phyloP scores from a whole-genome alignment of 2,888 invertebrate species.

The Mantis religiosa region DNA sequence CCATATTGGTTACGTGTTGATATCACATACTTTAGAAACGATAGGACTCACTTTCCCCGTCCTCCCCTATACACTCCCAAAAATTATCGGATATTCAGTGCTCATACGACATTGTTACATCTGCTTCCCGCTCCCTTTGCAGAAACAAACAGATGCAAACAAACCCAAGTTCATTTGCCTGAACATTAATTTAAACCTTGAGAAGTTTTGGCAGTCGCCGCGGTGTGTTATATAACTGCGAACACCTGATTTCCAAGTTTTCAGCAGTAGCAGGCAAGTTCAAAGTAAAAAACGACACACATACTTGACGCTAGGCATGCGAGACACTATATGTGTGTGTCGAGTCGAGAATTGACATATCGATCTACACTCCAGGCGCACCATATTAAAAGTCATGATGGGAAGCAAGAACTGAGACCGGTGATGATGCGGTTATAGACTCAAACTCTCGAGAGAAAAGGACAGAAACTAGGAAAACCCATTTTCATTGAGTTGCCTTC shows the following conservation, averaged over 20 bases:
- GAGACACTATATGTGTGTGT: not conserved
- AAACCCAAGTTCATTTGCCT: too few relatives aligned
- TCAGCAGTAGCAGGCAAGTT: not conserved
- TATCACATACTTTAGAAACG: too few relatives aligned
- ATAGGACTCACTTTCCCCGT: too few relatives aligned
- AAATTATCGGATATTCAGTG: too few relatives aligned
- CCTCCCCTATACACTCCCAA: too few relatives aligned
- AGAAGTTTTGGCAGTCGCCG: too few relatives aligned
- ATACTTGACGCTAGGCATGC: not conserved
- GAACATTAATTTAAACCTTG: too few relatives aligned
- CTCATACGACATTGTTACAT: too few relatives aligned
- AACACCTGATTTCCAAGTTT: not conserved
- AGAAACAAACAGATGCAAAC: too few relatives aligned
- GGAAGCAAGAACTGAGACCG: not conserved
- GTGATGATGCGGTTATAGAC: not conserved
- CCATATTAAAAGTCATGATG: slow-evolving; percentile 4
- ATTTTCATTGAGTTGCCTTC: not conserved
- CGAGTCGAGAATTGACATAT: not conserved
- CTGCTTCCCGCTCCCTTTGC: too few relatives aligned
- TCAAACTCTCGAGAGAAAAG: not conserved
- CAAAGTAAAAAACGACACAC: not conserved
- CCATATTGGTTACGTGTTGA: too few relatives aligned
- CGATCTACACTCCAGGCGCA: not conserved
- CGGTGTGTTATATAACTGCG: too few relatives aligned
- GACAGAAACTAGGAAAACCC: not conserved